Base-by-base conservation (phyloP, 2,888 invertebrate genomes). In the Sarcophaga caerulescens region DNA sequence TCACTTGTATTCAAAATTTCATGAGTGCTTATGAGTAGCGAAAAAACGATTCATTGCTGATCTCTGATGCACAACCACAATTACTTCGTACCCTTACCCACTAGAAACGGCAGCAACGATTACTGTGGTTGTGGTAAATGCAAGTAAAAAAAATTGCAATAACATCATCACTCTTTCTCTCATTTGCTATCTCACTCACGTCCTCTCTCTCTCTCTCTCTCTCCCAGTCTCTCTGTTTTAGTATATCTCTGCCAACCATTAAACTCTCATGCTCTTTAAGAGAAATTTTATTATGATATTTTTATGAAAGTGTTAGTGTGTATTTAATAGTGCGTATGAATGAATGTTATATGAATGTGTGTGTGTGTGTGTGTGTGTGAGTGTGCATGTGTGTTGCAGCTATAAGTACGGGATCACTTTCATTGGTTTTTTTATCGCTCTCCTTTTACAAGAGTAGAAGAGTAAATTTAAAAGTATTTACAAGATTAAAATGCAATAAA, bases 351-450 rank as follows among this genome's bases (percentile, higher is more conserved):
- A 25, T 44, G 14, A 2, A 14, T 21, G 65, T 71, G 21, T 44
- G 17, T n/a, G n/a, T n/a, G n/a, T n/a, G n/a, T n/a, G n/a, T n/a
- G n/a, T n/a, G n/a, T n/a, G n/a, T n/a, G n/a, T n/a, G n/a, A n/a
- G n/a, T n/a, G n/a, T n/a, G n/a, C n/a, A n/a, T n/a, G n/a, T n/a
- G n/a, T n/a, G n/a, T n/a, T n/a, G 52, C 52, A 52, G 19, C 35
- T 11, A 10, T 60, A 60, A 19, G 60, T 60, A 17, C 52, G 44
- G 69, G 11, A 68, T 81, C 74, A 63, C 65, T 80, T 81, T 81
- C 74, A 4, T 81, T 75, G 25, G 66, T 62, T 66, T 52, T 47
- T 47, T 47, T 14, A 14, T 47, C 4, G 11, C 14, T 1, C 14
- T 47, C 4, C 47, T 14, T 47, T 47, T 14, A 4, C 5, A 52